phyloP scores from a whole-genome alignment of 2,888 invertebrate genomes.

The Cataglyphis albicans region DNA sequence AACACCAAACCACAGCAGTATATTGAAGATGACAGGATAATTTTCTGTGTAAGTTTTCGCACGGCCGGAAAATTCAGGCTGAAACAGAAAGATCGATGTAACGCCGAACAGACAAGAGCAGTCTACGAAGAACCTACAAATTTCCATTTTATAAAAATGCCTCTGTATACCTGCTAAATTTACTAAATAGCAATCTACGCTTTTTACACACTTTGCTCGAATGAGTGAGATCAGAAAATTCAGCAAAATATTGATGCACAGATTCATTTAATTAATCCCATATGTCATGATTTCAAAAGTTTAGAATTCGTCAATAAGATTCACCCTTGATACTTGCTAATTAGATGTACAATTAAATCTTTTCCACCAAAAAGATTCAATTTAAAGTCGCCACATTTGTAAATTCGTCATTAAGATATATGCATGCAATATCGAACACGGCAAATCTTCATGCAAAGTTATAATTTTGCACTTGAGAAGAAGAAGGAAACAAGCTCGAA shows the following conservation, averaged over 20 bases:
- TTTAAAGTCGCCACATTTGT: background rate
- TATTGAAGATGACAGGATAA: constrained; percentile 96
- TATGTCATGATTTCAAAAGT: background rate
- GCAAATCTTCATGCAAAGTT: constrained; percentile 36
- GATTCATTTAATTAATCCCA: background rate
- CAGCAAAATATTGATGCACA: constrained; percentile 10
- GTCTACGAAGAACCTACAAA: constrained; percentile 6
- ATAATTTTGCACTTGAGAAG: constrained; percentile 29
- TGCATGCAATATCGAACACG: constrained; percentile 32
- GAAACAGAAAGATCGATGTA: constrained; percentile 70
- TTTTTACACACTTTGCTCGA: constrained; percentile 17
- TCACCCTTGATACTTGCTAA: constrained; percentile 9
- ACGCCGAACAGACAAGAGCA: background rate
- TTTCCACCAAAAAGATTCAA: background rate
- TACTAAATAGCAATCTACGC: constrained; percentile 26
- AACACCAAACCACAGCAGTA: constrained; percentile 94
- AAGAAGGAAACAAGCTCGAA: background rate
- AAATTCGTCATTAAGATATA: constrained; percentile 18
- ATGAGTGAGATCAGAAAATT: background rate
- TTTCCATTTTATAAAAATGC: background rate
- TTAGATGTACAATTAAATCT: constrained; percentile 9
- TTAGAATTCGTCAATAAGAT: background rate
- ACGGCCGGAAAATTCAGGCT: constrained; percentile 86
- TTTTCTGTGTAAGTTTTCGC: constrained; percentile 89
- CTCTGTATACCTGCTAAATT: constrained; percentile 12